Conservation (phyloP, 2,113 vertebrate genomes). For the Lamprotornis superbus region DNA sequence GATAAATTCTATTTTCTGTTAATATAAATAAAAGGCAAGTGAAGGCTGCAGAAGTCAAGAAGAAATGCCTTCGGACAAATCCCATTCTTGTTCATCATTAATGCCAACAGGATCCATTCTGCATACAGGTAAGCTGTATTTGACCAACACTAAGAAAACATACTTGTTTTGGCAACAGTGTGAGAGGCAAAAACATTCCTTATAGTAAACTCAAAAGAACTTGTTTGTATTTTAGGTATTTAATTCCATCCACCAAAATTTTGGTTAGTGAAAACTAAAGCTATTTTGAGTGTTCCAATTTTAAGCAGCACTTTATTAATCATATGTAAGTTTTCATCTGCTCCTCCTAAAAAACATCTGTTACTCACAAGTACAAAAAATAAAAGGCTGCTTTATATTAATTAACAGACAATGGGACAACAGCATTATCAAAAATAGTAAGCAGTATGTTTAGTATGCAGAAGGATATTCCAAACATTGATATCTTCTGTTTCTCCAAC, state of each 20-base stretch:
- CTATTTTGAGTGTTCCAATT: slow-evolving; percentile 16
- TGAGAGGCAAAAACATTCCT: not conserved
- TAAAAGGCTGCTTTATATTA: not conserved
- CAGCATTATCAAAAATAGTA: not conserved
- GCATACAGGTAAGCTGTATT: not conserved
- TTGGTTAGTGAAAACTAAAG: not conserved
- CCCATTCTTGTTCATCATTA: not conserved
- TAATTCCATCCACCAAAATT: not conserved
- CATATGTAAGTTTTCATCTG: slow-evolving; percentile 36
- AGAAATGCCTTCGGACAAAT: not conserved
- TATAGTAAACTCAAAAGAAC: not conserved
- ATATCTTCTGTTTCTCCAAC: not conserved
- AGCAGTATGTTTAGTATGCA: not conserved
- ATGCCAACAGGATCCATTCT: not conserved
- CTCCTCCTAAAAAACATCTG: slow-evolving; percentile 57
- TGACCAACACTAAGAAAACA: not conserved
- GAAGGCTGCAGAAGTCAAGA: not conserved
- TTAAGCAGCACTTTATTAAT: slow-evolving; percentile 37
- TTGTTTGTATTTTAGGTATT: not conserved
- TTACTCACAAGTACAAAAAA: slow-evolving; percentile 39
- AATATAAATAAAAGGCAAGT: not conserved
- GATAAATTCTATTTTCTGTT: not conserved
- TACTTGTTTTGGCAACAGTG: not conserved
- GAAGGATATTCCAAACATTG: not conserved
- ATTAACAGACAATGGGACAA: not conserved